Base-by-base conservation (phyloP, 2,113 vertebrate species). In the Anser cygnoides region DNA sequence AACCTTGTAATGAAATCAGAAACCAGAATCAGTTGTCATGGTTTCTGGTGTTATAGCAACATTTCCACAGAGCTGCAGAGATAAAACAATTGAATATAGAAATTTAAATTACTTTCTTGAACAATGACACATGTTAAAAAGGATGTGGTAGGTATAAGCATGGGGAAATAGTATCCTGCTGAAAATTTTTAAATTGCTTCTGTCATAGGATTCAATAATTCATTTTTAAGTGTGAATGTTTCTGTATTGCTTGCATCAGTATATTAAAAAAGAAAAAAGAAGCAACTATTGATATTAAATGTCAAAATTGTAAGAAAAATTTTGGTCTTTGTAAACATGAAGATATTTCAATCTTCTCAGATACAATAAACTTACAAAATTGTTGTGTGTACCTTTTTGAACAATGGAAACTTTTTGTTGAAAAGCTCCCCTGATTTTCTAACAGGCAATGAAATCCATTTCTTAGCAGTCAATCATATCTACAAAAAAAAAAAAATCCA, bases 1-100 rank as follows among this genome's bases (percentile, higher is more conserved):
- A 94, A 87, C 31, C 33, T 80, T 83, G 46, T 81, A 88, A 85
- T 63, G 13, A 97, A 94, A 86, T 88, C 79, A 72, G 87, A 92
- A 73, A 74, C 23, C 46, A 43, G 68, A 76, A 95, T 80, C 80
- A 52, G 81, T 96, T 96, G 82, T 90, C 95, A 95, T 96, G 92
- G 82, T 95, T 96, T 93, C 92, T 73, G 67, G 61, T 84, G 68
- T 90, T 94, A 92, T 3, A 84, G 46, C 68, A 93, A 94, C 55
- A 88, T 71, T 84, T 93, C 52, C 25, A n/a, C 66, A 77, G 11
- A 90, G 41, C n/a, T 87, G 49, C 39, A 80, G 55, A 86, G 59
- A 39, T 74, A 80, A 88, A 95, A 86, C n/a, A 59, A 74, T 57
- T 59, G 85, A 73, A 70, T 63, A 67, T 4, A 88, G 75, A 80